phyloP scores from a whole-genome alignment of 2,888 invertebrate species.

The Liopterus haemorrhoidalis region DNA sequence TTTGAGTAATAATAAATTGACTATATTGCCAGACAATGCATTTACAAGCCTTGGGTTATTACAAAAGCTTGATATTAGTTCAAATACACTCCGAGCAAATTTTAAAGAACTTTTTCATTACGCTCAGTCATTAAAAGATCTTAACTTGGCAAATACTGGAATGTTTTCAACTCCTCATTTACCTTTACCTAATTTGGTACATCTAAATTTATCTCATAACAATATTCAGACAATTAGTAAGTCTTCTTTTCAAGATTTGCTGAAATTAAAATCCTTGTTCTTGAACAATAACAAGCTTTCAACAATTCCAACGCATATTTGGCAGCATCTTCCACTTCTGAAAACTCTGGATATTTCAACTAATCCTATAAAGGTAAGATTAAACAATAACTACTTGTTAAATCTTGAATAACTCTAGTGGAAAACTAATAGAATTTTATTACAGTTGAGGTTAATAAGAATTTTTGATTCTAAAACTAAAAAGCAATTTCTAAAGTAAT shows the following conservation, averaged over 20 bases:
- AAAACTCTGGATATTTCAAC: slow-evolving; percentile 72
- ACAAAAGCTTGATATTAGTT: slow-evolving; percentile 72
- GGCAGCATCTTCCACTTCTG: slow-evolving; percentile 65
- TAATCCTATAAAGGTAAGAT: slow-evolving; percentile 65
- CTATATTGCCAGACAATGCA: slow-evolving; percentile 81
- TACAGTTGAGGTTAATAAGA: too few species aligned
- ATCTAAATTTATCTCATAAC: slow-evolving; percentile 75
- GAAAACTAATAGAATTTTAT: too few species aligned
- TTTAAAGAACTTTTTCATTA: slow-evolving; percentile 84
- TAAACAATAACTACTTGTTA: too few species aligned
- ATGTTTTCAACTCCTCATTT: slow-evolving; percentile 70
- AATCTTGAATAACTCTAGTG: too few species aligned
- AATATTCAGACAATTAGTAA: slow-evolving; percentile 63
- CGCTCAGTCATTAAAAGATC: slow-evolving; percentile 70
- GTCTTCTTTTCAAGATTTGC: slow-evolving; percentile 65
- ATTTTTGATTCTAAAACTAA: too few species aligned
- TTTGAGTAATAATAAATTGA: slow-evolving; percentile 73
- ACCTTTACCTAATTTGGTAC: slow-evolving; percentile 69
- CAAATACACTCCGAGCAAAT: slow-evolving; percentile 75
- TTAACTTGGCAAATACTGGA: slow-evolving; percentile 71
- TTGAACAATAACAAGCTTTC: slow-evolving; percentile 71
- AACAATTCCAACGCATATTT: slow-evolving; percentile 68
- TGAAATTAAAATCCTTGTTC: slow-evolving; percentile 65
- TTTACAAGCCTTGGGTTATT: slow-evolving; percentile 75
- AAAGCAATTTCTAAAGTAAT: too few species aligned